A percentile compares a stretch with the other conserved stretches of the same genome.
Conservation (phyloP, 2,797 vertebrate genomes). For the Rhinoraja longicauda region DNA sequence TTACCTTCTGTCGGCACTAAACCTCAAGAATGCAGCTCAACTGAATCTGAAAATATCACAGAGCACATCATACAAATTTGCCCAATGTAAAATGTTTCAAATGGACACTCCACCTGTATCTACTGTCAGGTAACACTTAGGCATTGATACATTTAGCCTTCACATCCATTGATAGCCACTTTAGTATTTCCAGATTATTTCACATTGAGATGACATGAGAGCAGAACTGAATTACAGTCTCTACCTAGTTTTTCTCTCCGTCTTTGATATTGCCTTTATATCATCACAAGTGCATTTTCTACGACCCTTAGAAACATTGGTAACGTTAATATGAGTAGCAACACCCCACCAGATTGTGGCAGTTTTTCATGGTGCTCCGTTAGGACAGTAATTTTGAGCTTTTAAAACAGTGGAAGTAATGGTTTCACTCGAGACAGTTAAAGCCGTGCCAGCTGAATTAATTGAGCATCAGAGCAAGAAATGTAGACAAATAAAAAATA, state of each 20-base stretch:
- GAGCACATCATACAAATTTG: background rate
- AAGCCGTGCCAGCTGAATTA: background rate
- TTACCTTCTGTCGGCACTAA: background rate
- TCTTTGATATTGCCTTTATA: background rate
- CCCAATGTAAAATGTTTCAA: background rate
- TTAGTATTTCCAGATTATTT: background rate
- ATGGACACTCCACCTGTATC: background rate
- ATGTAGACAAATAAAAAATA: no score
- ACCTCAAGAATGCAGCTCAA: background rate
- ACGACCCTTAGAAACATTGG: background rate
- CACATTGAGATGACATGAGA: background rate
- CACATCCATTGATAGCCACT: no score
- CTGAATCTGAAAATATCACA: background rate
- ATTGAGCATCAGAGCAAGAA: background rate
- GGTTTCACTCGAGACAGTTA: background rate
- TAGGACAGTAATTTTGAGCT: background rate
- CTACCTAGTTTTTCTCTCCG: background rate
- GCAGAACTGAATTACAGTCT: background rate
- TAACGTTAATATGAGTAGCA: background rate
- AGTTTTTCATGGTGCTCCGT: background rate
- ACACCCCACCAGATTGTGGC: background rate
- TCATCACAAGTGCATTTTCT: background rate
- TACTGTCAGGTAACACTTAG: background rate
- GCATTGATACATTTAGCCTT: background rate
- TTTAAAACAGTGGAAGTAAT: background rate